Percentiles rank a stretch among this genome's conserved stretches.
Conservation (phyloP, 2,113 vertebrate genomes). For the Lepus europaeus region DNA sequence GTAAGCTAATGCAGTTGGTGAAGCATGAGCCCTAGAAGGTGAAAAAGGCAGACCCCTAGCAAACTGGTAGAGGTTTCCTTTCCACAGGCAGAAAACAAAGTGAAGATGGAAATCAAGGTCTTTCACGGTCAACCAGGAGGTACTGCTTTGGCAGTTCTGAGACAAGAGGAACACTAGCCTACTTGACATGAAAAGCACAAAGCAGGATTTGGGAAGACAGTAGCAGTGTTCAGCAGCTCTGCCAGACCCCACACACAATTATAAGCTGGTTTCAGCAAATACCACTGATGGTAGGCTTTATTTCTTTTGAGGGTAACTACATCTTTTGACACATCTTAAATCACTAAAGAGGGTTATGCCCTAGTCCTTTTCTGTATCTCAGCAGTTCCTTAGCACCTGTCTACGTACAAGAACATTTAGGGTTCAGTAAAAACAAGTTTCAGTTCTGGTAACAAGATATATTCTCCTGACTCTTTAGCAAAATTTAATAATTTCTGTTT, state of each 20-base stretch:
- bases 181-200: slow-evolving; percentile 38
- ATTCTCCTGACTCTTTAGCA: slow-evolving; percentile 20
- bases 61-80: not conserved
- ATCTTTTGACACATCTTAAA: slow-evolving; percentile 79
- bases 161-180: not conserved
- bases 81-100: not conserved
- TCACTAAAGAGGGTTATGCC: slow-evolving; percentile 55
- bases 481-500: slow-evolving; percentile 37
- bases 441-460: not conserved
- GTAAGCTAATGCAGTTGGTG: not conserved
- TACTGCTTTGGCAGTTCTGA: not conserved
- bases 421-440: slow-evolving; percentile 51
- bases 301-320: slow-evolving; percentile 73
- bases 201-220: not conserved
- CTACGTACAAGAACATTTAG: slow-evolving; percentile 26
- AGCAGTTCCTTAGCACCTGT: slow-evolving; percentile 65
- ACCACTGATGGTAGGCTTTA: slow-evolving; percentile 64
- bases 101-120: not conserved
- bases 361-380: slow-evolving; percentile 29
- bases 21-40: not conserved
- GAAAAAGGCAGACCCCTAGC: not conserved
- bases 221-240: not conserved
- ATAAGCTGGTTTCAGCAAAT: slow-evolving; percentile 73
- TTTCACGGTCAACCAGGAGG: not conserved
- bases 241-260: slow-evolving; percentile 45